phyloP scores from a whole-genome alignment of 92 coral and sea anemone species.

The Metridium senile region DNA sequence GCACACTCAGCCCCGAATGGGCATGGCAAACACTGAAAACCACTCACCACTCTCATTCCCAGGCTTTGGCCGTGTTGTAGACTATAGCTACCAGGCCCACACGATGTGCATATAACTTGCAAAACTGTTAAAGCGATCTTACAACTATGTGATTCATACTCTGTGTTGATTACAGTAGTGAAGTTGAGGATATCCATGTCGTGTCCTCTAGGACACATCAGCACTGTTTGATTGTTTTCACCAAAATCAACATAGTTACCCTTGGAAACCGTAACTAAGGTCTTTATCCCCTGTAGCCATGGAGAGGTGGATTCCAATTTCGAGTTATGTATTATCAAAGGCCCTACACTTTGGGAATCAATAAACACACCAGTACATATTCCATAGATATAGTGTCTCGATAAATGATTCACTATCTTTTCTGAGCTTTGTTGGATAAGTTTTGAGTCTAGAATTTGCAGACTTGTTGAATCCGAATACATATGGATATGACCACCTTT shows the following conservation, averaged over 20 bases:
- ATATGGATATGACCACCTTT: slow-evolving; percentile 51
- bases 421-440: slow-evolving; percentile 26
- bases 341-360: slow-evolving; percentile 56
- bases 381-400: slow-evolving; percentile 14
- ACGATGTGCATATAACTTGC: slow-evolving; percentile 47
- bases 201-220: slow-evolving; percentile 60
- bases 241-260: slow-evolving; percentile 47
- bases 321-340: slow-evolving; percentile 28
- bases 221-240: slow-evolving; percentile 27
- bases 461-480: slow-evolving; percentile 16
- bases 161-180: slow-evolving; percentile 17
- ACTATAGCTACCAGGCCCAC: slow-evolving; percentile 61
- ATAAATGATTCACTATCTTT: background rate
- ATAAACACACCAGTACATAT: slow-evolving; percentile 38
- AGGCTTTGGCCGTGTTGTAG: slow-evolving; percentile 56
- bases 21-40: slow-evolving; percentile 67
- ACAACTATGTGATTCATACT: background rate
- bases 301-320: background rate
- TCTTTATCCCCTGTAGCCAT: slow-evolving; percentile 23
- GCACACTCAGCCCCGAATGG: slow-evolving; percentile 78
- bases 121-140: slow-evolving; percentile 26
- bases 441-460: slow-evolving; percentile 27
- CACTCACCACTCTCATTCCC: slow-evolving; percentile 15
- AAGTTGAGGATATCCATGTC: slow-evolving; percentile 37
- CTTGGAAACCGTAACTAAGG: slow-evolving; percentile 46